Conservation (phyloP, 2,888 invertebrate species). For the Lasioglossum oenotherae region DNA sequence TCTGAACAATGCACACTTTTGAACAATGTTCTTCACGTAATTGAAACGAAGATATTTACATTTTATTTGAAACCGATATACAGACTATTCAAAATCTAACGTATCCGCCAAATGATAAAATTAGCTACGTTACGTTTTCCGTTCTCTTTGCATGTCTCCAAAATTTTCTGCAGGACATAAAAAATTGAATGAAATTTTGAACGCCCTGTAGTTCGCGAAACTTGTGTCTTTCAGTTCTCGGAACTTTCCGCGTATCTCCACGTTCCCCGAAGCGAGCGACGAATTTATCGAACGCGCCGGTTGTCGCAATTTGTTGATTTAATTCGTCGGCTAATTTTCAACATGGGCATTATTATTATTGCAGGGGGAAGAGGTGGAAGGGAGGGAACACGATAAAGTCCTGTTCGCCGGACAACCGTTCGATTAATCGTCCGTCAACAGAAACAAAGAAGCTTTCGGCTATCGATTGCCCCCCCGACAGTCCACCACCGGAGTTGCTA, state of each 20-base stretch:
- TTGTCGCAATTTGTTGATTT: not conserved
- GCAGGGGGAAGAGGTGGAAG: too few species aligned
- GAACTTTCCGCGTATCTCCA: not conserved
- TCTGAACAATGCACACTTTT: too few species aligned
- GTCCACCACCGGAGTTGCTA: not conserved
- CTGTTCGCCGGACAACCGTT: not conserved
- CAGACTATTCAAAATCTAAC: not conserved
- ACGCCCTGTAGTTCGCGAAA: not conserved
- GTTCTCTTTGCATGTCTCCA: not conserved
- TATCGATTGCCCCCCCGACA: not conserved
- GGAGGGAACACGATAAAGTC: not conserved
- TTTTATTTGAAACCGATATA: not conserved
- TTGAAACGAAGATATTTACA: not conserved
- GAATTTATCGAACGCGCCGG: not conserved
- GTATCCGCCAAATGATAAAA: not conserved
- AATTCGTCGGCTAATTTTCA: not conserved
- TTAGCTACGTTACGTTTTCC: not conserved
- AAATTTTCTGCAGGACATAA: not conserved
- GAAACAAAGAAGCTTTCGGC: constrained; percentile 9
- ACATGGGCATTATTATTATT: not conserved
- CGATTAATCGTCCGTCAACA: not conserved
- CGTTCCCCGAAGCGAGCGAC: not conserved
- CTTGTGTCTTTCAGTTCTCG: not conserved
- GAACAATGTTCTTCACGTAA: too few species aligned
- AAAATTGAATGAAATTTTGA: not conserved